phyloP scores from a whole-genome alignment of 1,140 invertebrate species.

The Melanaphis sacchari region DNA sequence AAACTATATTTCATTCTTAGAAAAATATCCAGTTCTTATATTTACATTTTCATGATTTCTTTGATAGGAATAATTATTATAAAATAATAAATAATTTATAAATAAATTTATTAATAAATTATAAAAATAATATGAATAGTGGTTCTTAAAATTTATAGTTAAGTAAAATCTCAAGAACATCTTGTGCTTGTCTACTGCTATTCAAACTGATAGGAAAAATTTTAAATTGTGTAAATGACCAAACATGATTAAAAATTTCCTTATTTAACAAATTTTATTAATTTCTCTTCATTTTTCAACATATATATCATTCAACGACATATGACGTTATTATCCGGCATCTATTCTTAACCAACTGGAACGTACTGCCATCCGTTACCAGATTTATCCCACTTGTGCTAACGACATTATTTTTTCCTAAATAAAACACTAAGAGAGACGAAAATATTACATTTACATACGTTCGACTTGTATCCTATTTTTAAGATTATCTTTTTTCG shows the following conservation, averaged over 20 bases:
- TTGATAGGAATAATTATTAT: neutral
- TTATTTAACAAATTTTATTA: neutral
- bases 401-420: neutral
- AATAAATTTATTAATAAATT: no score
- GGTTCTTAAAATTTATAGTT: neutral
- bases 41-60: neutral
- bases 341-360: constrained; percentile 9
- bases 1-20: no score
- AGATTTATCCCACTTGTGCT: neutral
- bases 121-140: neutral
- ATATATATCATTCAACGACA: neutral
- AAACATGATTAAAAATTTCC: neutral
- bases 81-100: no score
- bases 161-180: neutral
- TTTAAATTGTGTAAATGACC: neutral
- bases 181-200: neutral
- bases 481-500: neutral
- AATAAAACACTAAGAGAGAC: neutral
- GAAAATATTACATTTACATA: neutral
- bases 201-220: neutral
- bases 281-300: neutral
- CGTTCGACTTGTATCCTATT: neutral
- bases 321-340: neutral
- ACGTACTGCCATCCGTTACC: neutral
- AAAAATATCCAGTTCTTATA: neutral